Evolutionary conservation across 2,113 vertebrate genomes (phyloP).

Genomic region (Phaethornis superciliosus): DNA sequence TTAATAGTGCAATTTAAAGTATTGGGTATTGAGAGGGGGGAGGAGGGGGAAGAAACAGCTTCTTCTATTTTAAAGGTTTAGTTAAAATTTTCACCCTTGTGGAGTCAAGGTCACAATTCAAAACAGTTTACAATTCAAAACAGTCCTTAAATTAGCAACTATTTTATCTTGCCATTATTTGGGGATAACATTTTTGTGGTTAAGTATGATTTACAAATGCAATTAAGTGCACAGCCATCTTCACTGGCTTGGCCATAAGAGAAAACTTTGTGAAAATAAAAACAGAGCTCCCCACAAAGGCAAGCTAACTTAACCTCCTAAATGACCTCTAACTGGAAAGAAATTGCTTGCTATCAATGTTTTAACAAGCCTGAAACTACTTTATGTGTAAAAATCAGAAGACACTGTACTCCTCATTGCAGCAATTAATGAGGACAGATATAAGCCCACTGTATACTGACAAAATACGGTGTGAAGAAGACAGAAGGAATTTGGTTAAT

Average conservation of each 20-base stretch:
- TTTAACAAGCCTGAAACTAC: constrained; percentile 40
- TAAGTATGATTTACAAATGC: neutral
- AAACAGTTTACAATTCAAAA: neutral
- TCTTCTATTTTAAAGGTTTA: neutral
- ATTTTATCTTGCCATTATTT: neutral
- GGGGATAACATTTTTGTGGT: neutral
- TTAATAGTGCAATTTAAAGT: neutral
- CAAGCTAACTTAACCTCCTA: neutral
- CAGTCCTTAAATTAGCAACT: neutral
- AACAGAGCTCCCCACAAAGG: neutral
- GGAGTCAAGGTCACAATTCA: neutral
- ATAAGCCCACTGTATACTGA: neutral
- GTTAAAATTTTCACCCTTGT: neutral
- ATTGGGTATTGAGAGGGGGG: fast-evolving
- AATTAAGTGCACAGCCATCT: neutral
- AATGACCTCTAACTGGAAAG: constrained; percentile 37
- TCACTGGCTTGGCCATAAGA: neutral
- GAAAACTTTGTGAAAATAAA: neutral
- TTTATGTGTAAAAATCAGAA: constrained; percentile 45
- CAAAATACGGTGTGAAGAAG: constrained; percentile 1
- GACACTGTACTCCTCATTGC: neutral
- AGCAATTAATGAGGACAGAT: constrained; percentile 20
- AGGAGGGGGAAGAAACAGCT: neutral
- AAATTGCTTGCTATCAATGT: constrained; percentile 13
- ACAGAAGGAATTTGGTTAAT: neutral